Conservation (phyloP, 2,113 vertebrate genomes). For the Pygoscelis antarcticus region DNA sequence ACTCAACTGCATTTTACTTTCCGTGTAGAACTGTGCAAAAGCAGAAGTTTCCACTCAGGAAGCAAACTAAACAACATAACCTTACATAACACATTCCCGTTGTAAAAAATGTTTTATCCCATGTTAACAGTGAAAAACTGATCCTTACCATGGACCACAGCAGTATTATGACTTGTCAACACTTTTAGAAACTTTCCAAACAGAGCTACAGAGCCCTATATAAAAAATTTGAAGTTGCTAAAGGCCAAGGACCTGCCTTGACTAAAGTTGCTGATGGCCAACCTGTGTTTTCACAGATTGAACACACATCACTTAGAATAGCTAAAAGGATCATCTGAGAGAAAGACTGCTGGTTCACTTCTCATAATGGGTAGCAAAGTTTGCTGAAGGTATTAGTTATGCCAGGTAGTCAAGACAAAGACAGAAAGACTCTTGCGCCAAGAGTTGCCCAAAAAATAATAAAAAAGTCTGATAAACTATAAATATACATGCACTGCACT, state of each 20-base stretch:
- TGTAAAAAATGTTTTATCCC: background rate
- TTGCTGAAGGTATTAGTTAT: background rate
- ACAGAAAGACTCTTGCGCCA: background rate
- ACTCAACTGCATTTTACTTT: constrained; percentile 48
- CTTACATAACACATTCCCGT: background rate
- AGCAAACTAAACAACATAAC: constrained; percentile 5
- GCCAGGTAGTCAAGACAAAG: background rate
- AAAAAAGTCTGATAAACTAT: background rate
- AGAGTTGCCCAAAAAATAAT: background rate
- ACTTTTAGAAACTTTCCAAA: background rate
- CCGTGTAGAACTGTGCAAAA: background rate
- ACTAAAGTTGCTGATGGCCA: background rate
- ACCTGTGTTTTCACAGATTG: background rate
- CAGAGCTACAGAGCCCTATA: background rate
- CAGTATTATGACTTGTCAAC: background rate
- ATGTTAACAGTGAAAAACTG: background rate
- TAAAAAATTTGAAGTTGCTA: background rate
- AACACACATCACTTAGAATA: background rate
- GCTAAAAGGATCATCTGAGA: background rate
- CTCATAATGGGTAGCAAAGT: background rate
- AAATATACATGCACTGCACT: background rate
- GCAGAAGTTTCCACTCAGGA: constrained; percentile 53
- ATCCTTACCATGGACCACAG: background rate
- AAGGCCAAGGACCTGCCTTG: background rate
- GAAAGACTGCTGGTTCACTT: background rate